Evolutionary conservation across 1,140 invertebrate species (phyloP), one percentile per base, ranked within the genome.

Genomic region (Trachelipus rathkii): DNA sequence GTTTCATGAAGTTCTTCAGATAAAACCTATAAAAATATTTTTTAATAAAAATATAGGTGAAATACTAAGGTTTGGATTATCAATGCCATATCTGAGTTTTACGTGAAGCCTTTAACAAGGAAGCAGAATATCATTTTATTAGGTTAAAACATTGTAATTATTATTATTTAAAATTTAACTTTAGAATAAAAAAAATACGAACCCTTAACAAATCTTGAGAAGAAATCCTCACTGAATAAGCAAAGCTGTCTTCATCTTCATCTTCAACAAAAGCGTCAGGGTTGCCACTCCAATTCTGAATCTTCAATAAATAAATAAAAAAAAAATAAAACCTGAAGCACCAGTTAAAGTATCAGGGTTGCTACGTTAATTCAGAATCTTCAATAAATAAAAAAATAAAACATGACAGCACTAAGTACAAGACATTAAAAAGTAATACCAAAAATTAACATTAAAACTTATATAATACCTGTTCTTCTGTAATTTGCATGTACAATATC

Each of bases 201-300:
- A 90, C 89, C 83, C 87, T 81, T 9, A 93, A 81, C 6, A 93
- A 85, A 84, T 93, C 92, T 75, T 90, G 89, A 9, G 91, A 91
- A 10, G 91, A 91, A 77, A 92, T 89, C 73, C 92, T 86, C n/a
- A 93, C 89, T 24, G 91, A 91, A 78, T 91, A 91, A 7, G 89
- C 88, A 70, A 88, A 90, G 0, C 87, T 88, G 72, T 89, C 88
- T 76, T 92, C 89, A 82, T 92, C 91, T 82, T 93, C 92, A 83
- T 93, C 92, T 81, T 92, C 91, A 7, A 93, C 89, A 86, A 92
- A 93, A 80, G 90, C 89, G 82, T 91, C 90, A 0, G 91, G 90
- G 87, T 90, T 90, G 44, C 85, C 87, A 46, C 87, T 88, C 92
- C 92, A 93, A 45, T 87, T 83, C 82, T 89, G 87, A 69, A 90